These are phyloP conservation scores for Spisula subtruncata DNA, from an alignment of 2,888 invertebrate genomes.

Conservation along the genomic window DNA sequence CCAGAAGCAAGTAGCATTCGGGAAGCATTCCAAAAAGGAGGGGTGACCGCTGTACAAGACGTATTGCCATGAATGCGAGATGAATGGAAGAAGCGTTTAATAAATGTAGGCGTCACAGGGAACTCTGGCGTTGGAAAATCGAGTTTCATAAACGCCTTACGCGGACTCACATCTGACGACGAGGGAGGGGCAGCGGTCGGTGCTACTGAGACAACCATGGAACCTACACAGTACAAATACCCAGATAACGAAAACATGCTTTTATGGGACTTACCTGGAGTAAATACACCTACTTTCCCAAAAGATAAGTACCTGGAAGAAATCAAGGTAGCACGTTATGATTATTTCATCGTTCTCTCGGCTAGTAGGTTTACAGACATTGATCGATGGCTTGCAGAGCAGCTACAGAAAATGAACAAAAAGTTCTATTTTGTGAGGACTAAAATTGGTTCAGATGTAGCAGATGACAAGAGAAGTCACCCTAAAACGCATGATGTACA, in stretches of 20 bases:
- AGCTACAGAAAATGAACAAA: constrained; percentile 39
- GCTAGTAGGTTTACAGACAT: constrained; percentile 52
- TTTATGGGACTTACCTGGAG: constrained; percentile 67
- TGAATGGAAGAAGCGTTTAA: constrained; percentile 41
- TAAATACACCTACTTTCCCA: constrained; percentile 48
- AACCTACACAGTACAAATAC: constrained; percentile 35
- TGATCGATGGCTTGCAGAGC: constrained; percentile 64
- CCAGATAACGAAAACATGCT: constrained; percentile 24
- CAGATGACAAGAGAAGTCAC: constrained; percentile 31
- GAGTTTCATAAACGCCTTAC: constrained; percentile 54
- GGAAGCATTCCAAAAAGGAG: not conserved
- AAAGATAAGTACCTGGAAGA: constrained; percentile 49
- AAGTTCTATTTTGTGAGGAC: constrained; percentile 53
- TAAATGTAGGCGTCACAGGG: constrained; percentile 49
- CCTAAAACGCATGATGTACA: constrained; percentile 12
- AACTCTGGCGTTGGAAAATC: constrained; percentile 63
- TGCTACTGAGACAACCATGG: constrained; percentile 51
- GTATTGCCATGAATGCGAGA: not conserved
- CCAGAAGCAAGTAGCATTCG: not conserved
- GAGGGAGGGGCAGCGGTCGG: constrained; percentile 39
- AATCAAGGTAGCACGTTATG: constrained; percentile 49
- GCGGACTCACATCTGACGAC: constrained; percentile 33
- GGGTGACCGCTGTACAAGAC: not conserved
- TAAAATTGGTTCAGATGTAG: constrained; percentile 36
- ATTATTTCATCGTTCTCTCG: constrained; percentile 52